These are phyloP conservation scores for Drosophila paranaensis DNA, from an alignment of 2,888 invertebrate species.

Conservation along the genomic window DNA sequence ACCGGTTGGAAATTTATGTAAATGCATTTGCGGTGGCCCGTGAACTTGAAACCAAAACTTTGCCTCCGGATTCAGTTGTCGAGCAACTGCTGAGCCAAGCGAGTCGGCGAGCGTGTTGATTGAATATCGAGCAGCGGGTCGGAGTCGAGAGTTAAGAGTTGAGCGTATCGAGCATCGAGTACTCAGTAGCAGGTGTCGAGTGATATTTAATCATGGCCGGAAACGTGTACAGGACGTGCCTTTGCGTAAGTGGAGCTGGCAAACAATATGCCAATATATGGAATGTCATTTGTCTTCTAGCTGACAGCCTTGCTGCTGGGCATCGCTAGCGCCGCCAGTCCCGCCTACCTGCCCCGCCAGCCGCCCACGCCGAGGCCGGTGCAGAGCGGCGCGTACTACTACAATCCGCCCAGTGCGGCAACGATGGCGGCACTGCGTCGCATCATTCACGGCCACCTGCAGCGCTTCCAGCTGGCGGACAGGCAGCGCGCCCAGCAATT, in stretches of 20 bases:
- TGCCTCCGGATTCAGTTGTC: conserved; percentile 50
- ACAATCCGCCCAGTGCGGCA: conserved; percentile 52
- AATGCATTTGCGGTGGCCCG: conserved; percentile 65
- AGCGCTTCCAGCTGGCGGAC: conserved; percentile 57
- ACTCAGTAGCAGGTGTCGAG: conserved; percentile 9
- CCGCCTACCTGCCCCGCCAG: conserved; percentile 38
- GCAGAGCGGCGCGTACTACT: conserved; percentile 59
- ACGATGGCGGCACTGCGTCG: conserved; percentile 53
- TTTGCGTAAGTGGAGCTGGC: conserved; percentile 52
- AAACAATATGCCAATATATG: conserved; percentile 34
- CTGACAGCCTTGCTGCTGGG: conserved; percentile 59
- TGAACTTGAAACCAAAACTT: conserved; percentile 66
- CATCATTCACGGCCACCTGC: conserved; percentile 50
- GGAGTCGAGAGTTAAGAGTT: background rate
- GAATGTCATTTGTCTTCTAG: conserved; percentile 59
- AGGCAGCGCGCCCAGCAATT: conserved; percentile 32
- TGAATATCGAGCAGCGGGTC: conserved; percentile 9
- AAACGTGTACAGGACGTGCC: conserved; percentile 58
- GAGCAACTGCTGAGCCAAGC: conserved; percentile 54
- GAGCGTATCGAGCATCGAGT: conserved; percentile 16
- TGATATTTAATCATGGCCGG: conserved; percentile 10
- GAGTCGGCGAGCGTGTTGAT: conserved; percentile 38
- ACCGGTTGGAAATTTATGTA: conserved; percentile 72
- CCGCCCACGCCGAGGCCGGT: conserved; percentile 15
- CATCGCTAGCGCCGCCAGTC: conserved; percentile 39